phyloP scores from a whole-genome alignment of 2,888 invertebrate species.

The Nomada flava region DNA sequence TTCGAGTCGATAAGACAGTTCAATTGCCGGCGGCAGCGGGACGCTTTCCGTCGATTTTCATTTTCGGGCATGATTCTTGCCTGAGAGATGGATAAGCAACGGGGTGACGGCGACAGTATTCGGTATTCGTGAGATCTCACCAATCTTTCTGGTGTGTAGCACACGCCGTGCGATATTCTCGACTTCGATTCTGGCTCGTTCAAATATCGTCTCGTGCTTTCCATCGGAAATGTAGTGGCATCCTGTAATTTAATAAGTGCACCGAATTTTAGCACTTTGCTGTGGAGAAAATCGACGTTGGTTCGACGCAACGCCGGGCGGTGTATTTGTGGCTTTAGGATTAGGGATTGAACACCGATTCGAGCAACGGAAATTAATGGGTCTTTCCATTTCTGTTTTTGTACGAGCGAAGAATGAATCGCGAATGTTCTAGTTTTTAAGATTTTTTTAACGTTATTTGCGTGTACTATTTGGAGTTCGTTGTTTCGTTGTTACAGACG shows the following conservation, averaged over 20 bases:
- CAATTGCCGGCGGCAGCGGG: conserved; percentile 51
- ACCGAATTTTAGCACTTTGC: background rate
- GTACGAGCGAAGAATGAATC: too few relatives aligned
- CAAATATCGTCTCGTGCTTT: conserved; percentile 31
- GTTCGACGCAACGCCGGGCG: too few relatives aligned
- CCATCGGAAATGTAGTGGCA: conserved; percentile 13
- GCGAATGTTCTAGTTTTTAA: too few relatives aligned
- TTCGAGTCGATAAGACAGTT: conserved; percentile 59
- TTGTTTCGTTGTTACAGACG: too few relatives aligned
- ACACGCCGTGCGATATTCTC: conserved; percentile 56
- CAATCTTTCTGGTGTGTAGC: conserved; percentile 80
- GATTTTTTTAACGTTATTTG: too few relatives aligned
- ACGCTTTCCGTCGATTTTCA: conserved; percentile 44
- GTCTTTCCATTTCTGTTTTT: too few relatives aligned
- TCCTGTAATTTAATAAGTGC: conserved; percentile 18
- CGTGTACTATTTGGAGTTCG: too few relatives aligned
- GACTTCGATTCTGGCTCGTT: conserved; percentile 20
- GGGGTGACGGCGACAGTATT: conserved; percentile 76
- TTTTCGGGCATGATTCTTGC: conserved; percentile 41
- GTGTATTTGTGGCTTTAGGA: too few relatives aligned
- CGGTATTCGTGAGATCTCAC: conserved; percentile 78
- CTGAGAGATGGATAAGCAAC: conserved; percentile 59
- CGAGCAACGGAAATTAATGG: too few relatives aligned
- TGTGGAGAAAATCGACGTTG: background rate
- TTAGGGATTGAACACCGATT: too few relatives aligned